These are phyloP conservation scores for Tenebrosternarchus preto DNA, from an alignment of 2,113 vertebrate species.

Conservation along the genomic window DNA sequence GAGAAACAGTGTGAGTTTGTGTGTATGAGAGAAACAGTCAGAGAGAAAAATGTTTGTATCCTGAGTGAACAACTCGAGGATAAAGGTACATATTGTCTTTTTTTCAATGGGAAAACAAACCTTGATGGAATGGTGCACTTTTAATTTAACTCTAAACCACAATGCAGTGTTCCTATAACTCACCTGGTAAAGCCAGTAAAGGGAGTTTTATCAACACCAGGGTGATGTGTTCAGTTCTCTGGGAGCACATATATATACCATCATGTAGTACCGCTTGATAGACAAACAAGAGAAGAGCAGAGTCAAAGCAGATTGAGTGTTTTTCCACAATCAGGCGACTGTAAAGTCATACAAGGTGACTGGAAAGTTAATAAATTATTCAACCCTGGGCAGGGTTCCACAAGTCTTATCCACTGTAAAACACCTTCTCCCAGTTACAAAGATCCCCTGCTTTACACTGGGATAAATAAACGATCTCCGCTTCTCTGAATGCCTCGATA, in stretches of 20 bases:
- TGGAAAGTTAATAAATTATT: slow-evolving; percentile 16
- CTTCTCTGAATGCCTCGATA: slow-evolving; percentile 26
- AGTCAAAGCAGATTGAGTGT: neutral
- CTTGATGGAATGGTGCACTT: too few species aligned
- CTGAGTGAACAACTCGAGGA: too few species aligned
- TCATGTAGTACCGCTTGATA: neutral
- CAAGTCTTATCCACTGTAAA: slow-evolving; percentile 12
- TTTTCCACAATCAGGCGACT: neutral
- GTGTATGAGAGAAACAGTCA: too few species aligned
- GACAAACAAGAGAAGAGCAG: neutral
- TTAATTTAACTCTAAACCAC: too few species aligned
- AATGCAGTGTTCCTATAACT: too few species aligned
- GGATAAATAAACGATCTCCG: slow-evolving; percentile 27
- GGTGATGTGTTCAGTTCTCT: too few species aligned
- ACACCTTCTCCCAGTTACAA: slow-evolving; percentile 21
- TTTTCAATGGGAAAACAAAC: too few species aligned
- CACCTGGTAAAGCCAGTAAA: too few species aligned
- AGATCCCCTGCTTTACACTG: slow-evolving; percentile 16
- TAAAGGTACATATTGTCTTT: too few species aligned
- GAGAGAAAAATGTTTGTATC: too few species aligned
- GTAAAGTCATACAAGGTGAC: slow-evolving; percentile 27
- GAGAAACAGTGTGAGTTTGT: neutral
- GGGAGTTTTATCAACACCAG: too few species aligned
- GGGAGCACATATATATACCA: too few species aligned
- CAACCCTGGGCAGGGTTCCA: neutral